Conservation (phyloP, 2,888 invertebrate species). For the Agrotis puta region DNA sequence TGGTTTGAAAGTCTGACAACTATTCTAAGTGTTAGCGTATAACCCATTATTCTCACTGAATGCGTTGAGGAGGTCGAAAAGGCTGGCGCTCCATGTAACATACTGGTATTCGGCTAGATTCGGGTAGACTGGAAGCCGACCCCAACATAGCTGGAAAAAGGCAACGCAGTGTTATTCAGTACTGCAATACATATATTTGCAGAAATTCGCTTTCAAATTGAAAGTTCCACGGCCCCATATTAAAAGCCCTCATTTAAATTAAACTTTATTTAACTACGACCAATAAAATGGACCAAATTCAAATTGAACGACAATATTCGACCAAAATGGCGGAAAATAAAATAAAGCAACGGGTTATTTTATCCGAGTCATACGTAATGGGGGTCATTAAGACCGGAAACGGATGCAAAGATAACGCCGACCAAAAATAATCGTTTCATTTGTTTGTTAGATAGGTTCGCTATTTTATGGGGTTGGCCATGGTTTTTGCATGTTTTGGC, state of each 20-base stretch:
- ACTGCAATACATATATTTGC: neutral
- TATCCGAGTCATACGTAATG: conserved; percentile 60
- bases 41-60: no score
- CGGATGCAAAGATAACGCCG: conserved; percentile 58
- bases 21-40: no score
- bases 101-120: no score
- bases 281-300: conserved; percentile 37
- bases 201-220: neutral
- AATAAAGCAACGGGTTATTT: conserved; percentile 55
- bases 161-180: neutral
- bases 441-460: conserved; percentile 45
- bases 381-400: conserved; percentile 59
- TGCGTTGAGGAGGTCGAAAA: no score
- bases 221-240: conserved; percentile 18
- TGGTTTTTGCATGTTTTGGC: conserved; percentile 27
- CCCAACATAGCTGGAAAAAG: no score
- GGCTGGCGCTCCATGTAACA: no score
- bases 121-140: no score
- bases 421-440: conserved; percentile 52
- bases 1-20: no score
- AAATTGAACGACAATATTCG: conserved; percentile 50
- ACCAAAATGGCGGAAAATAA: conserved; percentile 46
- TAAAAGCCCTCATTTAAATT: conserved; percentile 13
- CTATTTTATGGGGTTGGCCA: conserved; percentile 40
- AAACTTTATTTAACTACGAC: conserved; percentile 43